Evolutionary conservation across 2,113 vertebrate genomes (phyloP), one percentile per base, ranked within the genome.

Genomic region (Dolichotis patagonum): DNA sequence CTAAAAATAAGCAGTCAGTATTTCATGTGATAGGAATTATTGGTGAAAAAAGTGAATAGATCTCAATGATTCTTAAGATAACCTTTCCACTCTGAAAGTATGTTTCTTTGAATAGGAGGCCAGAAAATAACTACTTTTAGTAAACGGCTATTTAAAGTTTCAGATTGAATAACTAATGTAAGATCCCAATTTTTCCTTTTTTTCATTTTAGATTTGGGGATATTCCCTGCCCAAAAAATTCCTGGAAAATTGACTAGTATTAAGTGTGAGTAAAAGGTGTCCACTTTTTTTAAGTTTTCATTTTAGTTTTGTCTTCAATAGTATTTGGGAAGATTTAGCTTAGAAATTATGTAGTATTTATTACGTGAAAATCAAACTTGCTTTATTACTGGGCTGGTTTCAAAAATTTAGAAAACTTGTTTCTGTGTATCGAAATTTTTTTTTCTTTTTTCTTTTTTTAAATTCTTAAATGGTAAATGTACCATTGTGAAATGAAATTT

Each of bases 191-290:
- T 98, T 90, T 98, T 98, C 98, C 98, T 96, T 97, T 98, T 98
- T 96, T 98, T 98, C 98, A 91, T 98, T 98, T 98, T 98, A 98
- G 98, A 98, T 98, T 98, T 98, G 98, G 94, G 97, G 88, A 98
- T 98, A 98, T 97, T 98, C 97, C 97, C 91, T 98, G 98, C 92
- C 96, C 97, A 96, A 97, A 96, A 94, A 92, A 97, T 90, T 94
- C 97, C 97, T 97, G 98, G 98, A 97, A 98, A 98, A 98, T 98
- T 98, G 98, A 41, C 90, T 98, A 97, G 97, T 98, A 96, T 98
- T 98, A 98, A 98, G 97, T 98, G 98, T 98, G 98, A 98, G 98
- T 98, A 98, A 98, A 98, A 98, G 97, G 97, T 98, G 98, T 98
- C 97, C 98, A 96, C 78, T 69, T 88, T 98, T 97, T 67, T 98